Percentiles rank a stretch among this genome's conserved stretches.
Evolutionary conservation across 2,797 vertebrate species (phyloP).

Genomic region (Pteronotus mesoamericanus): DNA sequence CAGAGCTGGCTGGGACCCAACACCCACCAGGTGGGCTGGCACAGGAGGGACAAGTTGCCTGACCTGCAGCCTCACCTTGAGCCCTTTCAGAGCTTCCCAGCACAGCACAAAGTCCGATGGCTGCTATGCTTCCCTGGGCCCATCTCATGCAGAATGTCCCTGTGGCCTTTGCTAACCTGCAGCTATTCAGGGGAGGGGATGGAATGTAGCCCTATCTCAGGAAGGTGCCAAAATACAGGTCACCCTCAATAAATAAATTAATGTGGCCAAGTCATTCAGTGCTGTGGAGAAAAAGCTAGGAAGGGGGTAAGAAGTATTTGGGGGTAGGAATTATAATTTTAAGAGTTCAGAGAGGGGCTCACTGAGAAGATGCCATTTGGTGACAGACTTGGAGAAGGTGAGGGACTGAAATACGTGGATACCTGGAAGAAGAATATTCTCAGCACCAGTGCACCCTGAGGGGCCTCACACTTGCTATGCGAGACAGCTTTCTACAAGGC

Average conservation of each 20-base stretch:
- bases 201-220: not conserved
- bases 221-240: not conserved
- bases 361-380: not conserved
- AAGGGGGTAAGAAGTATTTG: not conserved
- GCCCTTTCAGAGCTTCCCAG: not conserved
- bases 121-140: not conserved
- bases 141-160: not conserved
- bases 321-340: not conserved
- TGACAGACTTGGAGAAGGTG: not conserved
- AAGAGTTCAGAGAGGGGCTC: not conserved
- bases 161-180: not conserved
- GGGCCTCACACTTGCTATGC: not conserved
- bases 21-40: not conserved
- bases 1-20: not conserved
- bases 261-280: not conserved
- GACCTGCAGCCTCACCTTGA: not conserved
- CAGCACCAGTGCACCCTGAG: not conserved
- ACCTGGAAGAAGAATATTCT: not conserved
- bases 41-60: fast-evolving
- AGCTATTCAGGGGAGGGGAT: not conserved
- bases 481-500: not conserved
- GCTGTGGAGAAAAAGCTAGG: not conserved
- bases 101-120: too few species aligned
- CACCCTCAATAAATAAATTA: not conserved
- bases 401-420: not conserved